A percentile compares a stretch with the other conserved stretches of the same genome.
phyloP scores from a whole-genome alignment of 1,140 invertebrate genomes.

The Drosophila sechellia region DNA sequence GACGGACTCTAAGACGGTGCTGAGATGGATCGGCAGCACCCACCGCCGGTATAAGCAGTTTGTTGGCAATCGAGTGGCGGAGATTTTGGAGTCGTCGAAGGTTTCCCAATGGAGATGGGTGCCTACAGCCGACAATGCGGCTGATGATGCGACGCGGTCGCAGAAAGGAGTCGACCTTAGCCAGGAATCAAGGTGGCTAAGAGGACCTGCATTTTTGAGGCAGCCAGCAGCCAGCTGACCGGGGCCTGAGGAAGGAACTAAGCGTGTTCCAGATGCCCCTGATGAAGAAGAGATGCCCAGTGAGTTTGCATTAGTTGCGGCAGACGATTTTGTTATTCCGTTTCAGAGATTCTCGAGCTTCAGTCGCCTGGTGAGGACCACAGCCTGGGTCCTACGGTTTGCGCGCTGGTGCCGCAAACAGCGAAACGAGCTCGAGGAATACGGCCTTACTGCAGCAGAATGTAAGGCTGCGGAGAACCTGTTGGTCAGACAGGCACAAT shows the following conservation, averaged over 20 bases:
- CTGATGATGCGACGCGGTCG: too few species aligned
- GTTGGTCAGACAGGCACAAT: conserved; percentile 8
- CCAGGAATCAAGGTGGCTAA: too few species aligned
- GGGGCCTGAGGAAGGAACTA: not conserved
- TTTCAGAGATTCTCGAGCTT: conserved; percentile 1
- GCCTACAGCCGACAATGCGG: too few species aligned
- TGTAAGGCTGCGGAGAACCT: conserved; percentile 4
- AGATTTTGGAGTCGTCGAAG: conserved; percentile 50
- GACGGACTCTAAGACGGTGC: too few species aligned
- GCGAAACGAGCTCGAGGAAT: not conserved
- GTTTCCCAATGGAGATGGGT: too few species aligned
- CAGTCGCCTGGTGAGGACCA: not conserved
- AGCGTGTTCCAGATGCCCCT: not conserved
- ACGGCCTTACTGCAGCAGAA: not conserved
- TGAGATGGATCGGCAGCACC: not conserved
- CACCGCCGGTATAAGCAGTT: conserved; percentile 44
- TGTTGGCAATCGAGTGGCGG: conserved; percentile 57
- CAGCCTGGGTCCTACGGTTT: conserved; percentile 3
- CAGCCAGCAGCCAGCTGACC: not conserved
- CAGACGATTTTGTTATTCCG: not conserved
- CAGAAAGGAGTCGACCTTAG: too few species aligned
- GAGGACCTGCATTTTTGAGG: not conserved
- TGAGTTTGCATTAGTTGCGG: conserved; percentile 2
- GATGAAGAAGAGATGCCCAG: conserved; percentile 10
- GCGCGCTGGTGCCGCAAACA: conserved; percentile 1